Conservation (phyloP, 1,140 invertebrate genomes). For the Dendroctonus ponderosae region DNA sequence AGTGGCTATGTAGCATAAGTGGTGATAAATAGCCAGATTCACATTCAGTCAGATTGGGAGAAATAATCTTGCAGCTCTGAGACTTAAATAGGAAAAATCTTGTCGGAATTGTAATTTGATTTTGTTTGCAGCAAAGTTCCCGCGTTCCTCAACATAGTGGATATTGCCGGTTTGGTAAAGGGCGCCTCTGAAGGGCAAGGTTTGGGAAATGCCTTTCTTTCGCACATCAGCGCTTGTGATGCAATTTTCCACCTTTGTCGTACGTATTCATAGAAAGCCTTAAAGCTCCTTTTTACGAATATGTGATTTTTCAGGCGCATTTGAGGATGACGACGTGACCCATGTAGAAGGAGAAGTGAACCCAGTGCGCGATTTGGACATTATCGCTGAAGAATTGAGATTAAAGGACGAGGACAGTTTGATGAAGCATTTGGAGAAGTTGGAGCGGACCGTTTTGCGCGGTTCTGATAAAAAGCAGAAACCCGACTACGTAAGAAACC, state of each 20-base stretch:
- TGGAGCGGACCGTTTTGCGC: slow-evolving; percentile 84
- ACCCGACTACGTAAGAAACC: slow-evolving; percentile 85
- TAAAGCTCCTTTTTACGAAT: neutral
- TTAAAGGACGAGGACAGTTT: slow-evolving; percentile 93
- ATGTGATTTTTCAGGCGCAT: slow-evolving; percentile 70
- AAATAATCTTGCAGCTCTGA: too few species aligned
- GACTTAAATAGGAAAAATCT: too few species aligned
- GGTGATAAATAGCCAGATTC: too few species aligned
- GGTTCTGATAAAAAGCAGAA: slow-evolving; percentile 96
- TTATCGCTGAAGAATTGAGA: slow-evolving; percentile 92
- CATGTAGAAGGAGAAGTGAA: slow-evolving; percentile 99
- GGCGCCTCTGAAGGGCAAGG: slow-evolving; percentile 98
- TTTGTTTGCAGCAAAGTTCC: slow-evolving; percentile 83
- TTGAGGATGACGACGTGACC: slow-evolving; percentile 97
- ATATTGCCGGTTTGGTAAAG: slow-evolving; percentile 98
- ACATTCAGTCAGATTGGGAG: too few species aligned
- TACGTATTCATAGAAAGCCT: slow-evolving; percentile 59
- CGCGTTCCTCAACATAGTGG: slow-evolving; percentile 94
- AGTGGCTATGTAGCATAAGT: too few species aligned
- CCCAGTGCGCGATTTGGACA: slow-evolving; percentile 93
- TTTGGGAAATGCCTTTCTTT: slow-evolving; percentile 96
- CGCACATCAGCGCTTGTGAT: slow-evolving; percentile 98
- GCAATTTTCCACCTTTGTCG: slow-evolving; percentile 97
- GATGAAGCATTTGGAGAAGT: slow-evolving; percentile 75
- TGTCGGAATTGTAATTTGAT: neutral